Base-by-base conservation (phyloP, 1,140 invertebrate genomes). In the Himalopsyche phryganea region DNA sequence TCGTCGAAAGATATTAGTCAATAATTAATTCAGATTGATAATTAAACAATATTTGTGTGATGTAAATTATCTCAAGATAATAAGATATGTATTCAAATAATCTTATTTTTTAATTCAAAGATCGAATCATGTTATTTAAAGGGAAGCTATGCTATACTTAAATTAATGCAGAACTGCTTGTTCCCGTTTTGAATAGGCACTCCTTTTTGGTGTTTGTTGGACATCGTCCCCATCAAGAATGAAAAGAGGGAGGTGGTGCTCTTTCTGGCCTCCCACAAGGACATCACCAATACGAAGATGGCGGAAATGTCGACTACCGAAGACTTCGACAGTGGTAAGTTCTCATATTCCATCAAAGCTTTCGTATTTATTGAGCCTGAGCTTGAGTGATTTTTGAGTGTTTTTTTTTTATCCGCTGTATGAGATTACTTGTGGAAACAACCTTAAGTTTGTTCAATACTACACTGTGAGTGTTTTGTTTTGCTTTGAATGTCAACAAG, bases 161-260 rank as follows among this genome's bases (percentile, higher is more conserved):
- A 28, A 28, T 28, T 28, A 28, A 28, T 28, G 23, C 23, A 28
- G 23, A 28, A 28, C 9, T 28, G 23, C 23, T 28, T 51, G 35
- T 50, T 44, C 15, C 23, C 1, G 36, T 32, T 32, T 46, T 40
- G 40, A 81, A 14, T 78, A 96, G 94, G 90, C 61, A 85, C 84
- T 59, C 87, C 91, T 28, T 98, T 98, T 75, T 94, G 93, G 89
- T 98, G 95, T 76, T 81, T 97, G 58, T 83, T 98, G 75, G 95
- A 98, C 77, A 96, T 98, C 71, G 94, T 98, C 36, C 94, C 94
- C 67, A 98, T 98, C 76, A 97, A 97, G 80, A 98, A 98, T 82
- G 94, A 98, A 72, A 97, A 97, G 75, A 83, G 93, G 58, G 93
- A 97, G 80, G 94, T 98, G 65, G 95, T 98, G 0, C 81, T 98